phyloP scores from a whole-genome alignment of 37 sponge, comb jelly and placozoan species.

The Diacarnus erythraeanus region DNA sequence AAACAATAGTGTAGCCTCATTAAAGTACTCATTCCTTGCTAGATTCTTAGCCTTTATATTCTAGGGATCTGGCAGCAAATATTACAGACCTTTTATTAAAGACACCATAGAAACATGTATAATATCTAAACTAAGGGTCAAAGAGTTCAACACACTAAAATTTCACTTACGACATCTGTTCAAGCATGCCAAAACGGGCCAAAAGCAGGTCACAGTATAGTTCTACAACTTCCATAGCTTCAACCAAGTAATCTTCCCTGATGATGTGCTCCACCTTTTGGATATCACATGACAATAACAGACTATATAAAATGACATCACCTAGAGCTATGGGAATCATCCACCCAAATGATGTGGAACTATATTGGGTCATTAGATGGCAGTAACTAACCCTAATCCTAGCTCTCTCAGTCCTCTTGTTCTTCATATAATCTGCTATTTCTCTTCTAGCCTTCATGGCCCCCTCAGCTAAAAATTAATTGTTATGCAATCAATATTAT shows the following conservation, averaged over 20 bases:
- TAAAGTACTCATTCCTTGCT: neutral
- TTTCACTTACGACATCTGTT: constrained; percentile 73
- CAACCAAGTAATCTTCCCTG: constrained; percentile 98
- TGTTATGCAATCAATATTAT: too few relatives aligned
- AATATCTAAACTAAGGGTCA: neutral
- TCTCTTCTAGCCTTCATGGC: constrained; percentile 98
- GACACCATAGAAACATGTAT: neutral
- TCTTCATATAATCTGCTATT: constrained; percentile 96
- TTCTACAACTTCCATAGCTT: constrained; percentile 96
- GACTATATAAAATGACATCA: too few relatives aligned
- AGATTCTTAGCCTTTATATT: too few relatives aligned
- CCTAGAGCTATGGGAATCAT: too few relatives aligned
- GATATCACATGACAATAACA: neutral
- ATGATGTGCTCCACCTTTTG: constrained; percentile 98
- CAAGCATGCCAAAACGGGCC: constrained; percentile 96
- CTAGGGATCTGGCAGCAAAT: too few relatives aligned
- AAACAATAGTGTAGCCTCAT: neutral
- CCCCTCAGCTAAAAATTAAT: constrained; percentile 85
- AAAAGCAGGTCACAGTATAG: constrained; percentile 98
- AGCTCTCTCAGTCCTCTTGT: constrained; percentile 88
- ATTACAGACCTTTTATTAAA: too few relatives aligned
- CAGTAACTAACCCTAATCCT: constrained; percentile 81
- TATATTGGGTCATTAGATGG: neutral
- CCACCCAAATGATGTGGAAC: neutral
- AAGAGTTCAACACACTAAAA: too few relatives aligned